phyloP scores from a whole-genome alignment of 2,797 vertebrate species.

The Phalanger gymnotis region DNA sequence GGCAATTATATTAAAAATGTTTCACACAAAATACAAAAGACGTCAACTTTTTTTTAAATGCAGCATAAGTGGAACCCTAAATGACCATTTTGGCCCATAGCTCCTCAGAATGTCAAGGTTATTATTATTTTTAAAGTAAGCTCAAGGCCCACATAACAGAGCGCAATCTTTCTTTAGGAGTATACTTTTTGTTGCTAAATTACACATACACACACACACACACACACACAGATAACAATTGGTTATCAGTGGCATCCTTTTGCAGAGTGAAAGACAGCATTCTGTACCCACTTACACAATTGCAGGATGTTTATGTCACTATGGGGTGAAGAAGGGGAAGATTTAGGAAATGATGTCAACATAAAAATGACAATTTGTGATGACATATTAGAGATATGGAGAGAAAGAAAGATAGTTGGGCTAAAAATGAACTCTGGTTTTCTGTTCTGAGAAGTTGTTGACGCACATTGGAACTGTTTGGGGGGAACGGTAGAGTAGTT shows the following conservation, averaged over 20 bases:
- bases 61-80: neutral
- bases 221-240: neutral
- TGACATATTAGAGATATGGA: neutral
- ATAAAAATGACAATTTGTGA: slow-evolving; percentile 31
- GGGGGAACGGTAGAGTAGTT: neutral
- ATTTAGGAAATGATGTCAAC: neutral
- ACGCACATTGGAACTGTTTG: neutral
- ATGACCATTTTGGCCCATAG: neutral
- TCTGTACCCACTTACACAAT: neutral
- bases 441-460: neutral
- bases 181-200: neutral
- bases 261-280: slow-evolving; percentile 20
- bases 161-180: neutral
- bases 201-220: too few relatives aligned
- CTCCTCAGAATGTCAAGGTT: neutral
- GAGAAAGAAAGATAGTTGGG: neutral
- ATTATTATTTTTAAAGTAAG: neutral
- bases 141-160: neutral
- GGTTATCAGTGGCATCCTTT: neutral
- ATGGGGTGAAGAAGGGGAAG: neutral
- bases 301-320: neutral
- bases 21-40: neutral
- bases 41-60: neutral
- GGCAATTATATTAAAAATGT: neutral
- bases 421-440: neutral